Conservation (phyloP, 2,797 vertebrate genomes). For the Geotrypetes seraphini region DNA sequence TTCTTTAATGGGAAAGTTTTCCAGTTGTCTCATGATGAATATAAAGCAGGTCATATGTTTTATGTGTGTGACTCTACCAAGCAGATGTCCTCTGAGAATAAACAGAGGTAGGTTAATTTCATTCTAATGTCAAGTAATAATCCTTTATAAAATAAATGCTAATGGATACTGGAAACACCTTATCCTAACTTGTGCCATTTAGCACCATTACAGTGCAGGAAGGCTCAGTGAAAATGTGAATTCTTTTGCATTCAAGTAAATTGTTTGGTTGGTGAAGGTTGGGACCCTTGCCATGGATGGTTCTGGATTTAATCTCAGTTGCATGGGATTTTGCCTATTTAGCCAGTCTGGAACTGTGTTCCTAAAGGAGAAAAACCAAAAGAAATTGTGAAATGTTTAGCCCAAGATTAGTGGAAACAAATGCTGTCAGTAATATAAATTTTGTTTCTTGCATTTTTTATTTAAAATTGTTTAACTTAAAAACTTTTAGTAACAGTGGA, state of each 20-base stretch:
- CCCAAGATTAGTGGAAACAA: slow-evolving; percentile 14
- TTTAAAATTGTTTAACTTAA: slow-evolving; percentile 48
- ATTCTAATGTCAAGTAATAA: no score
- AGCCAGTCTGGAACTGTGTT: not conserved
- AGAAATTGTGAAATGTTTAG: slow-evolving; percentile 4
- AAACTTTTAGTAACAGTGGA: slow-evolving; percentile 32
- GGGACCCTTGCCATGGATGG: not conserved
- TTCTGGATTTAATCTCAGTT: slow-evolving; percentile 8
- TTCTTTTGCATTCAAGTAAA: not conserved
- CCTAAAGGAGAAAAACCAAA: not conserved
- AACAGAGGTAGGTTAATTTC: no score
- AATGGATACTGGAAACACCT: no score
- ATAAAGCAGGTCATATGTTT: no score
- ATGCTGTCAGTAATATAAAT: slow-evolving; percentile 30
- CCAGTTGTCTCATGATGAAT: no score
- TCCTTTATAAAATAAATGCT: no score
- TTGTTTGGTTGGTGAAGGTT: not conserved
- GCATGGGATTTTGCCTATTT: not conserved
- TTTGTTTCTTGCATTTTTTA: slow-evolving; percentile 41
- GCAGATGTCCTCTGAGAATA: no score
- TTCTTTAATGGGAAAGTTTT: no score
- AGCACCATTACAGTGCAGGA: fast-evolving
- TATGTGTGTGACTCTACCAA: no score
- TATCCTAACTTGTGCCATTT: no score
- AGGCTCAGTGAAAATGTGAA: not conserved